Percentiles rank a stretch among this genome's conserved stretches.
These are phyloP conservation scores for Sipha flava DNA, from an alignment of 1,140 invertebrate genomes.

Conservation along the genomic window DNA sequence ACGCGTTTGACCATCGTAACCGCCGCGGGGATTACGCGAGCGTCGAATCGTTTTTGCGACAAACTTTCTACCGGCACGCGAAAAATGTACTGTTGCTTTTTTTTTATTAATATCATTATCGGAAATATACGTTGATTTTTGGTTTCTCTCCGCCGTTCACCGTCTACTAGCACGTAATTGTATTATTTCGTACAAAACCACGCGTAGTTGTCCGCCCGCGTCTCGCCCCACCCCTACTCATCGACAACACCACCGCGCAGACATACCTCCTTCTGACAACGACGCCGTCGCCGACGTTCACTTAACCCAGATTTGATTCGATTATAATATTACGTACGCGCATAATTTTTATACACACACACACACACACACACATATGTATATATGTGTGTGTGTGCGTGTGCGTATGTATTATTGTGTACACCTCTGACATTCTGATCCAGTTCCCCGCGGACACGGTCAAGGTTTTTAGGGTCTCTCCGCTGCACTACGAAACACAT, in stretches of 20 bases:
- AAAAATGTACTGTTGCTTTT: not conserved
- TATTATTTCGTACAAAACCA: not conserved
- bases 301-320: slow-evolving; percentile 29
- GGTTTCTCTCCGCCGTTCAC: not conserved
- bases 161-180: not conserved
- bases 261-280: too few relatives aligned
- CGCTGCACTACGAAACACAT: not conserved
- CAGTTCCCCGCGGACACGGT: not conserved
- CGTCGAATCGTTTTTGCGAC: not conserved
- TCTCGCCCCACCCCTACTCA: not conserved
- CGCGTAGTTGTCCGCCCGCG: not conserved
- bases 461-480: slow-evolving; percentile 9
- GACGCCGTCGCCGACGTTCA: not conserved
- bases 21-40: not conserved
- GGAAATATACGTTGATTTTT: not conserved
- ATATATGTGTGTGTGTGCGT: not conserved
- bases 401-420: too few relatives aligned
- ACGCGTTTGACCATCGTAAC: not conserved
- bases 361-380: not conserved
- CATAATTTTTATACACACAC: not conserved
- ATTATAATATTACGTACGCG: not conserved
- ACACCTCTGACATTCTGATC: too few relatives aligned
- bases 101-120: not conserved
- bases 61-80: not conserved
- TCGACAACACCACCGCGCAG: too few relatives aligned